These are phyloP conservation scores for Intellagama lesueurii DNA, from an alignment of 2,797 vertebrate genomes.

Conservation along the genomic window DNA sequence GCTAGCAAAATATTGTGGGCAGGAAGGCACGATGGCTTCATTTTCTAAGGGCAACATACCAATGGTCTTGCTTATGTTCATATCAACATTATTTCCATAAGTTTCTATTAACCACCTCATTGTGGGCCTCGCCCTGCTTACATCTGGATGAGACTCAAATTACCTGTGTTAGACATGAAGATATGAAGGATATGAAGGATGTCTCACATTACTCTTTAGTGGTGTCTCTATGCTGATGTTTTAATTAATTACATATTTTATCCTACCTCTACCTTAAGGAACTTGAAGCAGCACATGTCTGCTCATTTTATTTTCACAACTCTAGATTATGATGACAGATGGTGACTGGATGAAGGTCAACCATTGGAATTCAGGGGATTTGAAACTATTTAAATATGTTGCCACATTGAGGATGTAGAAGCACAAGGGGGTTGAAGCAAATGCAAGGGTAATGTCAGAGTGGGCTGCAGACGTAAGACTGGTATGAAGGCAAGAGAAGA, in stretches of 20 bases:
- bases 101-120: neutral
- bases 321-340: neutral
- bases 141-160: neutral
- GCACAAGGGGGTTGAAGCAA: neutral
- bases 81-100: neutral
- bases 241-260: neutral
- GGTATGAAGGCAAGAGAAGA: neutral
- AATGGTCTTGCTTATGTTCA: neutral
- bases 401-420: no score
- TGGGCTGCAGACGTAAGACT: neutral
- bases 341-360: neutral
- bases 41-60: neutral
- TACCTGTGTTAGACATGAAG: neutral
- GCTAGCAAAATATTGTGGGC: neutral
- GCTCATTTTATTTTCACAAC: neutral
- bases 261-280: neutral
- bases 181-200: neutral
- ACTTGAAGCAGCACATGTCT: no score
- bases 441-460: neutral
- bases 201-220: neutral
- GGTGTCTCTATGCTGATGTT: neutral
- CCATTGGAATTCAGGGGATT: neutral
- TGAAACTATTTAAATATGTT: neutral
- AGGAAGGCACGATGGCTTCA: neutral
- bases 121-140: neutral